Conservation (phyloP, 1,140 invertebrate genomes). For the Ditylenchus dipsaci region DNA sequence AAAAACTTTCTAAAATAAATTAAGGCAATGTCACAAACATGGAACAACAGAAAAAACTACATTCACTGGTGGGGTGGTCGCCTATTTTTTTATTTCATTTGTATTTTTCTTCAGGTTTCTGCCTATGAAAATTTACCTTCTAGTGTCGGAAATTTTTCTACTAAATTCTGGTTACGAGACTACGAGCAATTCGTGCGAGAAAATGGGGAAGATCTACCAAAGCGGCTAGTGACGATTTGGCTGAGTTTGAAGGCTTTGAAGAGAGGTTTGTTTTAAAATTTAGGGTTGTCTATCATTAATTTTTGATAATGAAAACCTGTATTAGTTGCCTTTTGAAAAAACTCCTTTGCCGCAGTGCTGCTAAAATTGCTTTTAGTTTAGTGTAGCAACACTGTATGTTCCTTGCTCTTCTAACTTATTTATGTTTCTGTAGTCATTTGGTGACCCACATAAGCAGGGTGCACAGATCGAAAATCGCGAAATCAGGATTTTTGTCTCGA, state of each 20-base stretch:
- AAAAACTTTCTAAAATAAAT: background rate
- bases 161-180: conserved; percentile 55
- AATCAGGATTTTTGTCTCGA: too few relatives aligned
- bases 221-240: conserved; percentile 35
- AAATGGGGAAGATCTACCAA: conserved; percentile 42
- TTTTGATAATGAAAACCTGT: too few relatives aligned
- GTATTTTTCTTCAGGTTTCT: conserved; percentile 37
- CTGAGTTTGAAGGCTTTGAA: conserved; percentile 31
- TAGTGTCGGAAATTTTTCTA: conserved; percentile 52
- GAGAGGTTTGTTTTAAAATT: background rate
- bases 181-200: conserved; percentile 51
- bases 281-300: too few relatives aligned
- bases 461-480: too few relatives aligned
- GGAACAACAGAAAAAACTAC: conserved; percentile 10
- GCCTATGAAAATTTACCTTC: conserved; percentile 50
- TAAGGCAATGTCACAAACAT: conserved; percentile 2
- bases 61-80: background rate
- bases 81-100: background rate
- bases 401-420: too few relatives aligned
- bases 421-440: too few relatives aligned
- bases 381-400: too few relatives aligned
- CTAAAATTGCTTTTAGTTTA: too few relatives aligned
- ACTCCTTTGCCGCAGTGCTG: too few relatives aligned
- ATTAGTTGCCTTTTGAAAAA: too few relatives aligned
- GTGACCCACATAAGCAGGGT: too few relatives aligned